phyloP scores from a whole-genome alignment of 2,797 vertebrate genomes.

The Chelon auratus region DNA sequence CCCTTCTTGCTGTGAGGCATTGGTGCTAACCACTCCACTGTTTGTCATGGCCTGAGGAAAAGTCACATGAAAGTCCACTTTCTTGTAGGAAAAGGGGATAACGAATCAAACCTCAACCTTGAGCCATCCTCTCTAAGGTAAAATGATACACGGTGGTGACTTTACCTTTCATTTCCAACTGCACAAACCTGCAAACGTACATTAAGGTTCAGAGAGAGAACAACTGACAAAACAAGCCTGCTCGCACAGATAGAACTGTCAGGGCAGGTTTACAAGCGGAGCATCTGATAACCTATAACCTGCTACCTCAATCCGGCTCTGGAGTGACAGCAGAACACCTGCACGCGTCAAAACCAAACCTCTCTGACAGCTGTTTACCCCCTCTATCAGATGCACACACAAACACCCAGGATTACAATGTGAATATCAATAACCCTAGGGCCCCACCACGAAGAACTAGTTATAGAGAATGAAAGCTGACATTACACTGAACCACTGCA shows the following conservation, averaged over 20 bases:
- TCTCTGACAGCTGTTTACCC: conserved; percentile 63
- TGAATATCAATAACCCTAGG: conserved; percentile 70
- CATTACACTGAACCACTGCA: conserved; percentile 11
- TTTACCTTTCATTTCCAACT: conserved; percentile 2
- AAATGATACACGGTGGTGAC: conserved; percentile 9
- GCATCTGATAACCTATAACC: conserved; percentile 73
- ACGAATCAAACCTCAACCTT: too few relatives aligned
- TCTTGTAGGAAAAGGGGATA: too few relatives aligned
- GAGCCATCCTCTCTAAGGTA: not conserved
- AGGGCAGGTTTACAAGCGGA: conserved; percentile 61
- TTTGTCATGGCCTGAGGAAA: too few relatives aligned
- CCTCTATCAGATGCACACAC: conserved; percentile 18
- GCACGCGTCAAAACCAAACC: conserved; percentile 60
- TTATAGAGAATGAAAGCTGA: conserved; percentile 32
- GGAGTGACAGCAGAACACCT: conserved; percentile 60
- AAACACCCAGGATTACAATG: conserved; percentile 49
- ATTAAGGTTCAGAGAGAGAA: conserved; percentile 29
- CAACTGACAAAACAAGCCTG: conserved; percentile 36
- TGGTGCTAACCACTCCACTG: too few relatives aligned
- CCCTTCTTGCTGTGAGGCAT: too few relatives aligned
- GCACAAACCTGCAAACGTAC: conserved; percentile 23
- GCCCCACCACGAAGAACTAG: conserved; percentile 19
- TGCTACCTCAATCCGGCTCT: conserved; percentile 62
- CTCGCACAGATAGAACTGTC: conserved; percentile 74
- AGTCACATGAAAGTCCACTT: too few relatives aligned